Evolutionary conservation across 2,797 vertebrate species (phyloP).

Genomic region (Hozukius guyotensis): DNA sequence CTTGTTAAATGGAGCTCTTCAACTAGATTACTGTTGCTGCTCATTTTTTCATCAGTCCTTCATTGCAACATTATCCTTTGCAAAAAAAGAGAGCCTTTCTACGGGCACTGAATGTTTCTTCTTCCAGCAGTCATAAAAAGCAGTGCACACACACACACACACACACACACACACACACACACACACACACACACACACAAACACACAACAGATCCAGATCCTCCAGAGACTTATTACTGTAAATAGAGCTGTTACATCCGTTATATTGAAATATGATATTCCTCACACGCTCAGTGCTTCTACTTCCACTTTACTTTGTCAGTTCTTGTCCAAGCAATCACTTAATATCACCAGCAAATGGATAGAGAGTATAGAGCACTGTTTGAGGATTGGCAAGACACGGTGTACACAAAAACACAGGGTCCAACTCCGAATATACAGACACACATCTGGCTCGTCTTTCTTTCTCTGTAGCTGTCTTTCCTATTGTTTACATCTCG

Average conservation of each 20-base stretch:
- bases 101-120: not conserved
- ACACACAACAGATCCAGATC: not conserved
- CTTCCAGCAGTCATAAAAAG: not conserved
- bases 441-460: slow-evolving; percentile 28
- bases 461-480: slow-evolving; percentile 16
- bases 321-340: slow-evolving; percentile 13
- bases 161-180: no score
- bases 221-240: not conserved
- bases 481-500: slow-evolving; percentile 26
- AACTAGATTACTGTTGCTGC: not conserved
- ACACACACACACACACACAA: no score
- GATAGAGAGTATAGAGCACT: slow-evolving; percentile 4
- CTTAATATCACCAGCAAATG: slow-evolving; percentile 28
- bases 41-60: not conserved
- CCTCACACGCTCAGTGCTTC: not conserved
- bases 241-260: slow-evolving; percentile 5
- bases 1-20: not conserved
- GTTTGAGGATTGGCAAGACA: slow-evolving; percentile 1
- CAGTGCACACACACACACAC: no score
- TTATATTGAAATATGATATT: slow-evolving; percentile 11
- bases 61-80: not conserved
- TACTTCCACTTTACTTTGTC: slow-evolving; percentile 15
- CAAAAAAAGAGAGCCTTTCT: not conserved
- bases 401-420: not conserved
- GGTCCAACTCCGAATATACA: not conserved